These are phyloP conservation scores for Latrodectus hesperus DNA, from an alignment of 2,888 invertebrate genomes.

Conservation along the genomic window DNA sequence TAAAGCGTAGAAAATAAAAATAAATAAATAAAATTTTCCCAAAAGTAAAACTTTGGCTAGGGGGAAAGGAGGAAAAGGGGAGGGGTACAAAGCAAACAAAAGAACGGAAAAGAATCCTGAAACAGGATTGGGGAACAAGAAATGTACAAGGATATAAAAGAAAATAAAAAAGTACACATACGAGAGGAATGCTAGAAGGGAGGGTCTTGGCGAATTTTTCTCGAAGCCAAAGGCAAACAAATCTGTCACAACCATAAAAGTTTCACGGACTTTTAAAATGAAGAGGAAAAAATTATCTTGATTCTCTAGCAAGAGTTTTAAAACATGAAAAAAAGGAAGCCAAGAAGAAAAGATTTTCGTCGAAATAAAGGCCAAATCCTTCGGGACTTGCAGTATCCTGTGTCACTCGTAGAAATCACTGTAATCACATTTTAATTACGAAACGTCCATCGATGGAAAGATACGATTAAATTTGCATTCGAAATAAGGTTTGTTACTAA, in stretches of 20 bases:
- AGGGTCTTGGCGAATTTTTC: conserved; percentile 21
- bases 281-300: not conserved
- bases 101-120: not conserved
- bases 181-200: not conserved
- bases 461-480: conserved; percentile 22
- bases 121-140: not conserved
- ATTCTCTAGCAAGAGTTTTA: too few species aligned
- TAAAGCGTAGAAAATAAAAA: not conserved
- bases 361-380: conserved; percentile 19
- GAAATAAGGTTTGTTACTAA: conserved; percentile 7
- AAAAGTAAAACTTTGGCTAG: not conserved
- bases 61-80: conserved; percentile 4
- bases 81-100: conserved; percentile 7
- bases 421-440: conserved; percentile 44
- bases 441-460: not conserved
- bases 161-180: not conserved
- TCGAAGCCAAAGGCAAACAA: conserved; percentile 46
- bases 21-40: not conserved
- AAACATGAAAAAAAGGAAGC: too few species aligned
- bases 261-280: conserved; percentile 28
- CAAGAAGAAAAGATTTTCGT: conserved; percentile 12
- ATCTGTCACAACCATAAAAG: conserved; percentile 52
- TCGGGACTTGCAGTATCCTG: not conserved
- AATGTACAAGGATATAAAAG: too few species aligned
- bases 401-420: conserved; percentile 10